A percentile compares a stretch with the other conserved stretches of the same genome.
Evolutionary conservation across 2,888 invertebrate genomes (phyloP).

Genomic region (Oeneis ivallda): DNA sequence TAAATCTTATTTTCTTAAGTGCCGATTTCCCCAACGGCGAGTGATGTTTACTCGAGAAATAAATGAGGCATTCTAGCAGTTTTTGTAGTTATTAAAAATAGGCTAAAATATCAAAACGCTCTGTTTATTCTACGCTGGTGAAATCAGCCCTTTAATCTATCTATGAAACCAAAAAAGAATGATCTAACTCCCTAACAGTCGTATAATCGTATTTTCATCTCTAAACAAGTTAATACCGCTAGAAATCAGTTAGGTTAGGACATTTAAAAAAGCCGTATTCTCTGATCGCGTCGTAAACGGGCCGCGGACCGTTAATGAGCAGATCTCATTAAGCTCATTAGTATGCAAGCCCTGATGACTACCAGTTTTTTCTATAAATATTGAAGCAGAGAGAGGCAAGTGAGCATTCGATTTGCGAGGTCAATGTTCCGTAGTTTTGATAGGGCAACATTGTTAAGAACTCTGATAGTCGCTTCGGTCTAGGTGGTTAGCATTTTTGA

Average conservation of each 20-base stretch:
- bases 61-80: no score
- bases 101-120: no score
- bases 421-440: slow-evolving; percentile 4
- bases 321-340: slow-evolving; percentile 38
- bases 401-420: not conserved
- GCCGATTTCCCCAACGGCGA: no score
- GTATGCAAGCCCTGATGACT: slow-evolving; percentile 36
- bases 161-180: not conserved
- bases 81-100: no score
- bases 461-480: no score
- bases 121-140: no score
- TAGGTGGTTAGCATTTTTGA: no score
- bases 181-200: not conserved
- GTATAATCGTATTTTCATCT: slow-evolving; percentile 6
- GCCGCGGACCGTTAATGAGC: slow-evolving; percentile 34
- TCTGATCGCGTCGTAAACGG: slow-evolving; percentile 19
- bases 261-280: slow-evolving; percentile 33
- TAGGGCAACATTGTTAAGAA: not conserved
- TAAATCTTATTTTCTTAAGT: no score
- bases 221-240: slow-evolving; percentile 24
- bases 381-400: slow-evolving; percentile 11
- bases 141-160: no score
- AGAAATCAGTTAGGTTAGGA: slow-evolving; percentile 26
- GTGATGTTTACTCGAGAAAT: no score
- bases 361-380: slow-evolving; percentile 37